Base-by-base conservation (phyloP, 2,888 invertebrate species). In the Pyrochroa serraticornis region DNA sequence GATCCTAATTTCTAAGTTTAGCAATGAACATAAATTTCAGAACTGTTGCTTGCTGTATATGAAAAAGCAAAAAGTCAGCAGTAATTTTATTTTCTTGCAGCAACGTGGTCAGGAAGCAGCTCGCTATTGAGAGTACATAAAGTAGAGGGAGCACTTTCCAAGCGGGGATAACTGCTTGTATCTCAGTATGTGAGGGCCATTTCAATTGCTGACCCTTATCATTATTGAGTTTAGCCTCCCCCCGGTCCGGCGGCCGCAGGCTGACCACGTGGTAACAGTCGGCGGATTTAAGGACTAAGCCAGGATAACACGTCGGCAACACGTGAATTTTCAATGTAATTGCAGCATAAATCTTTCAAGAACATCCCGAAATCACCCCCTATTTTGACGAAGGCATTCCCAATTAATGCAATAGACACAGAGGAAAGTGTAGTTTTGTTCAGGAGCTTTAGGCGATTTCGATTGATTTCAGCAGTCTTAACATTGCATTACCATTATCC, bases 201-300 rank as follows among this genome's bases (percentile, higher is more conserved):
- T 72, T 71, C 71, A 73, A 73, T 72, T 70, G 73, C 69, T 68
- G 71, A 73, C 73, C 75, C 73, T 74, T 71, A 72, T 75, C 72
- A 73, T 74, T 75, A 75, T 73, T 72, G 71, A 70, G 71, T 73
- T 72, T 69, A 60, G 65, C 65, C 60, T 66, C 68, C 69, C 67
- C 63, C 56, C 58, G 59, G 56, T 56, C 56, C 54, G 62, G 52
- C 50, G 43, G 60, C 67, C 68, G 60, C 68, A 68, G 65, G 66
- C 67, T 64, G 66, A 63, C 68, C 68, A 60, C 60, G 59, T 52
- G 63, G 65, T 64, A 67, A 67, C 65, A 61, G 64, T 33, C 63
- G 48, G 60, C 50, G 65, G 65, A 42, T 67, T 67, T 63, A 57
- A 57, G 56, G 62, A 56, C 58, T 67, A 65, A 67, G 66, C 65